Conservation (phyloP, 2,113 vertebrate species). For the Cercopithecus mona region DNA sequence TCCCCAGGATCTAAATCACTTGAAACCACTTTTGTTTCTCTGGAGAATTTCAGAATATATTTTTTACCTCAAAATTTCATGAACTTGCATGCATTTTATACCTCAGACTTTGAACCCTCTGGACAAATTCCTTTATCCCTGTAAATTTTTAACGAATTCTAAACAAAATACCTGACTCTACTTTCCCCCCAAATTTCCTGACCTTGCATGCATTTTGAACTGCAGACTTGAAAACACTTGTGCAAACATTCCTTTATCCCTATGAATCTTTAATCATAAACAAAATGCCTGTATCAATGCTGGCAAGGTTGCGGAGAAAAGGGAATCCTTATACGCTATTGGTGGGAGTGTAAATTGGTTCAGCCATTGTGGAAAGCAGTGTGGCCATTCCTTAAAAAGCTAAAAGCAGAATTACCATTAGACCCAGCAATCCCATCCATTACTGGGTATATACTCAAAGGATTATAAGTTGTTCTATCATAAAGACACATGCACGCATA, state of each 20-base stretch:
- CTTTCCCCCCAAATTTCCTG: background rate
- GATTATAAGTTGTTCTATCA: too few species aligned
- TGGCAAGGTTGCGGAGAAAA: too few species aligned
- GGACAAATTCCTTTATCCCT: background rate
- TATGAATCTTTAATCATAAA: background rate
- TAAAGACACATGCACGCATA: too few species aligned
- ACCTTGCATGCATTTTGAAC: background rate
- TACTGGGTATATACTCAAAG: too few species aligned
- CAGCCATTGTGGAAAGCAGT: too few species aligned
- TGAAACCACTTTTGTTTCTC: background rate
- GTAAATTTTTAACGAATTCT: background rate
- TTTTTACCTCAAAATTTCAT: too few species aligned
- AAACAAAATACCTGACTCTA: background rate
- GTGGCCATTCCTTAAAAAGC: too few species aligned
- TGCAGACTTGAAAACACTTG: background rate
- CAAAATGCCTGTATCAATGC: background rate
- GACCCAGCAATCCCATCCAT: too few species aligned
- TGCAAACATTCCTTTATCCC: background rate
- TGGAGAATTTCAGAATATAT: background rate
- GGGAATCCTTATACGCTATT: too few species aligned
- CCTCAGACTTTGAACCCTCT: background rate
- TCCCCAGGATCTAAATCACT: background rate
- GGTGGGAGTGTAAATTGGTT: too few species aligned
- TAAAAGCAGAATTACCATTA: too few species aligned
- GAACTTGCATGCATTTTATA: background rate